A percentile compares a stretch with the other conserved stretches of the same genome.
These are phyloP conservation scores for Antedon mediterranea DNA, from an alignment of 53 echinoderm and acorn worm genomes.

Conservation along the genomic window DNA sequence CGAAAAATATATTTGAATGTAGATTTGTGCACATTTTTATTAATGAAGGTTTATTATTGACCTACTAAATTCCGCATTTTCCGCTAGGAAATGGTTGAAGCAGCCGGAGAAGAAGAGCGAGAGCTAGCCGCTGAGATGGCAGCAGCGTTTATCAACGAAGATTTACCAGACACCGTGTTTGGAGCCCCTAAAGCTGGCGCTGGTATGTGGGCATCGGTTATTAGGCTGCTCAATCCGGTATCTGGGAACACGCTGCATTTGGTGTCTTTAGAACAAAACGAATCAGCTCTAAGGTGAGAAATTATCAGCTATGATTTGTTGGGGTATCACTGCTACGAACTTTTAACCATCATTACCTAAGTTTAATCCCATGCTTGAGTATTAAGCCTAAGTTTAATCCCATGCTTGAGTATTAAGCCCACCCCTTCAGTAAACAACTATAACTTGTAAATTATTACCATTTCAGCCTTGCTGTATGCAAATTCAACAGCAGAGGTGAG, in stretches of 20 bases:
- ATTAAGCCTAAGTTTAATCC: too few relatives aligned
- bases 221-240: slow-evolving; percentile 58
- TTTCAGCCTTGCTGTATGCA: slow-evolving; percentile 60
- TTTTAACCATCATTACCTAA: too few relatives aligned
- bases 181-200: slow-evolving; percentile 95
- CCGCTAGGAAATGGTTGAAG: slow-evolving; percentile 95
- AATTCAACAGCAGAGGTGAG: slow-evolving; percentile 60
- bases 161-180: slow-evolving; percentile 71
- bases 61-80: background rate
- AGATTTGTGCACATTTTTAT: too few relatives aligned
- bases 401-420: too few relatives aligned
- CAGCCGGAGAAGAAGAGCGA: slow-evolving; percentile 91
- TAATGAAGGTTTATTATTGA: too few relatives aligned
- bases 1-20: too few relatives aligned
- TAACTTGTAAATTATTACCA: too few relatives aligned
- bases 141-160: slow-evolving; percentile 91
- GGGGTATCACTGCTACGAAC: too few relatives aligned
- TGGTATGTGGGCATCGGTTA: slow-evolving; percentile 96
- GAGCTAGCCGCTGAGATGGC: slow-evolving; percentile 99
- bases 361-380: too few relatives aligned
- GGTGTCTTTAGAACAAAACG: slow-evolving; percentile 67
- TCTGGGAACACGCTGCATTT: slow-evolving; percentile 1
- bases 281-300: slow-evolving; percentile 80
- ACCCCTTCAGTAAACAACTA: too few relatives aligned
- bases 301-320: too few relatives aligned